phyloP scores from a whole-genome alignment of 2,888 invertebrate genomes.

The Tinea semifulvella region DNA sequence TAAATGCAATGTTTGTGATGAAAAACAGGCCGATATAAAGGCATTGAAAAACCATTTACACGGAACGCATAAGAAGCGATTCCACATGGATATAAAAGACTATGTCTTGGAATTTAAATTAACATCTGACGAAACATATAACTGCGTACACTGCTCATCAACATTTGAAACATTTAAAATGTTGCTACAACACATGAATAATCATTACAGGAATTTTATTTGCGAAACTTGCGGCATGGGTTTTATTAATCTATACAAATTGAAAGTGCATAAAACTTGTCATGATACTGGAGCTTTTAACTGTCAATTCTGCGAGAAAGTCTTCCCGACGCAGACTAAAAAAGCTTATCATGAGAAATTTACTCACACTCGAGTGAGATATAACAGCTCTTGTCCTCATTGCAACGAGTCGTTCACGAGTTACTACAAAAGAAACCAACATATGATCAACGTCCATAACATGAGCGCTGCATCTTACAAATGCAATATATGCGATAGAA shows the following conservation, averaged over 20 bases:
- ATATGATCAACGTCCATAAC: constrained; percentile 49
- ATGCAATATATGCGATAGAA: constrained; percentile 52
- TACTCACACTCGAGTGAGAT: constrained; percentile 38
- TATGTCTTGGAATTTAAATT: constrained; percentile 46
- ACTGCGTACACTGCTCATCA: constrained; percentile 42
- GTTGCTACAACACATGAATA: constrained; percentile 55
- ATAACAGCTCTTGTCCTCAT: constrained; percentile 47
- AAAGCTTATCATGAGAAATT: constrained; percentile 50
- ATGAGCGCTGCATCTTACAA: constrained; percentile 40
- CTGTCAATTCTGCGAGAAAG: constrained; percentile 31
- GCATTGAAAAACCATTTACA: constrained; percentile 37
- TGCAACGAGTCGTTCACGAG: constrained; percentile 46
- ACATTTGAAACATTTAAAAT: constrained; percentile 54
- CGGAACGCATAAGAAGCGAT: constrained; percentile 30
- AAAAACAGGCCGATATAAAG: constrained; percentile 28
- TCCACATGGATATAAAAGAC: constrained; percentile 43
- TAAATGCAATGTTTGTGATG: constrained; percentile 33
- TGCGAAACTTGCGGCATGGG: constrained; percentile 60
- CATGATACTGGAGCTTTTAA: constrained; percentile 35
- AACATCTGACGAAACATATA: constrained; percentile 40
- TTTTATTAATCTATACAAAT: constrained; percentile 38
- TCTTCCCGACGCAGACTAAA: constrained; percentile 32
- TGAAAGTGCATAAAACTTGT: constrained; percentile 32
- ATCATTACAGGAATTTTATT: constrained; percentile 47
- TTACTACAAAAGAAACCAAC: constrained; percentile 48